Conservation (phyloP, 1,140 invertebrate species). For the Temnothorax longispinosus region DNA sequence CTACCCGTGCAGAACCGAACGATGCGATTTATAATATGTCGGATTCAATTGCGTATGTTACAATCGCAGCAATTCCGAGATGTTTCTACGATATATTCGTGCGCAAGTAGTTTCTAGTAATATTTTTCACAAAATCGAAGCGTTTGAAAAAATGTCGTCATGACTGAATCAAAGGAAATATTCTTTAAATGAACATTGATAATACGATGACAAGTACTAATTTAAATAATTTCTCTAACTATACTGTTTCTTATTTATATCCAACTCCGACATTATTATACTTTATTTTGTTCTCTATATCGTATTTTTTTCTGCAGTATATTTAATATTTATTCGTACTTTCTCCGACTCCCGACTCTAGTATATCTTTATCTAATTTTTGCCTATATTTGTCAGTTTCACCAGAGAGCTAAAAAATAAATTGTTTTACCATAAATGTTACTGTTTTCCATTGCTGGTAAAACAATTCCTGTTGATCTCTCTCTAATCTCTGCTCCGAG, state of each 20-base stretch:
- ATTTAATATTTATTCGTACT: background rate
- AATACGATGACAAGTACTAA: background rate
- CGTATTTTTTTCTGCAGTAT: too few species aligned
- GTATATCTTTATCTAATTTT: background rate
- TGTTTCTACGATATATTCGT: background rate
- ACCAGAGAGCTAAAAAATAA: background rate
- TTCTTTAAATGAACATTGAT: background rate
- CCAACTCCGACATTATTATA: background rate
- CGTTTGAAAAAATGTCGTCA: background rate
- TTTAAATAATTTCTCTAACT: background rate
- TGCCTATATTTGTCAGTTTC: background rate
- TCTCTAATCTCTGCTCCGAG: background rate
- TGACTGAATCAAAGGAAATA: background rate
- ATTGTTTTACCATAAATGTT: background rate
- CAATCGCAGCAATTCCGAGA: background rate
- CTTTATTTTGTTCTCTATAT: background rate
- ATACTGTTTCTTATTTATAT: background rate
- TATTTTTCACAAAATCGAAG: background rate
- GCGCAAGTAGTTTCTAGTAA: background rate
- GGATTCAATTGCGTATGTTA: background rate
- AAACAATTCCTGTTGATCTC: background rate
- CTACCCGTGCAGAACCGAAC: background rate
- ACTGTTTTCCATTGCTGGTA: background rate
- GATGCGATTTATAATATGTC: background rate
- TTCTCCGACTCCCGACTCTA: background rate